A percentile compares a stretch with the other conserved stretches of the same genome.
These are phyloP conservation scores for Drosophila prostipennis DNA, from an alignment of 2,888 invertebrate species.

Conservation along the genomic window DNA sequence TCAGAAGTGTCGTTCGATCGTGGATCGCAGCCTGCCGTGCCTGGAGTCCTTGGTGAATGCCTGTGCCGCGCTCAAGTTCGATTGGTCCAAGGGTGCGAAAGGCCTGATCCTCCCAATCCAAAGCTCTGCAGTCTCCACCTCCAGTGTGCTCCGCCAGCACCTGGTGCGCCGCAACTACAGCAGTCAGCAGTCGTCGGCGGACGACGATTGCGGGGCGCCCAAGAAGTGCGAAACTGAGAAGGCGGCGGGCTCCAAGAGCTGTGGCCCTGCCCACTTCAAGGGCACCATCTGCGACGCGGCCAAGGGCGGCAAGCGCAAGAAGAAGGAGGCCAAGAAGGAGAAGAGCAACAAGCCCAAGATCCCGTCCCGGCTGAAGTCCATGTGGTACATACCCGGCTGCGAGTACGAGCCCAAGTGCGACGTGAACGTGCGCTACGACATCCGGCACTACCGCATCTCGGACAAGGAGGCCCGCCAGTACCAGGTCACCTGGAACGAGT, in stretches of 20 bases:
- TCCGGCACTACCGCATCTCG: conserved; percentile 48
- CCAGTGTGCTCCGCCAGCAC: conserved; percentile 22
- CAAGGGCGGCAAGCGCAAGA: conserved; percentile 3
- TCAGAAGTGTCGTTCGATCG: conserved; percentile 19
- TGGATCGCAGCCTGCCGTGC: conserved; percentile 7
- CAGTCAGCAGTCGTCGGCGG: conserved; percentile 4
- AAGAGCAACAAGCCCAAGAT: neutral
- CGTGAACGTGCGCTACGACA: conserved; percentile 36
- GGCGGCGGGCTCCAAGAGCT: neutral
- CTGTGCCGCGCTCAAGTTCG: conserved; percentile 6
- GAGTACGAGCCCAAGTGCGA: conserved; percentile 52
- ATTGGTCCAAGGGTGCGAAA: neutral
- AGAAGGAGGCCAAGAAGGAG: conserved; percentile 5
- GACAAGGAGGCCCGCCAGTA: conserved; percentile 69
- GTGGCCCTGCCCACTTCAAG: conserved; percentile 17
- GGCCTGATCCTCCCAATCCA: neutral
- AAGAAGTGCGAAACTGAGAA: neutral
- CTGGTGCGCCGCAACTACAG: conserved; percentile 21
- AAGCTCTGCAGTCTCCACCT: neutral
- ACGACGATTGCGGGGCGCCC: conserved; percentile 15
- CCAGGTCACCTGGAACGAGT: conserved; percentile 78
- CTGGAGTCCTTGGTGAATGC: conserved; percentile 9
- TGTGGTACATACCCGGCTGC: conserved; percentile 50
- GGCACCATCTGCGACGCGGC: conserved; percentile 10
- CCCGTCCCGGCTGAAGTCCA: neutral